Percentiles rank a stretch among this genome's conserved stretches.
phyloP scores from a whole-genome alignment of 2,888 invertebrate genomes.

The Dasypolia templi region DNA sequence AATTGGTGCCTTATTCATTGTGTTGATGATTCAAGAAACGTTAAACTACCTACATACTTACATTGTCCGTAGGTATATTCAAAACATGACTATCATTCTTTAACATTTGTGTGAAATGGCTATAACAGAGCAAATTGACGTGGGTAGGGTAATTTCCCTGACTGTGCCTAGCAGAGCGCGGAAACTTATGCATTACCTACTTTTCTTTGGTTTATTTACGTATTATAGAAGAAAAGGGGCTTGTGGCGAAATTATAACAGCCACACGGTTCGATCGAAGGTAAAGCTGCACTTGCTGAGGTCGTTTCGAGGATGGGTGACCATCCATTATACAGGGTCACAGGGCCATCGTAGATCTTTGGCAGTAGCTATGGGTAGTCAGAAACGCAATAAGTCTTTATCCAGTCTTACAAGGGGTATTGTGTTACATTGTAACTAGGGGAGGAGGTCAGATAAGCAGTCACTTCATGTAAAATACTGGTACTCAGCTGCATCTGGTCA shows the following conservation, averaged over 20 bases:
- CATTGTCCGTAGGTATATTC: background rate
- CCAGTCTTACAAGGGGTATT: background rate
- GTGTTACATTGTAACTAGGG: background rate
- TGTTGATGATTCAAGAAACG: constrained; percentile 1
- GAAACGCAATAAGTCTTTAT: background rate
- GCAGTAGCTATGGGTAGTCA: background rate
- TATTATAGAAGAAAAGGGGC: background rate
- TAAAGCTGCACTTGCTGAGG: background rate
- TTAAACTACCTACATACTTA: background rate
- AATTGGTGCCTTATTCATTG: constrained; percentile 26
- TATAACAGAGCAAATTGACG: background rate
- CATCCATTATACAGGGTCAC: background rate
- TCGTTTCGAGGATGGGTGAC: background rate
- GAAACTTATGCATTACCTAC: background rate
- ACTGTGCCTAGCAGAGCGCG: background rate
- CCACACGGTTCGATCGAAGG: background rate
- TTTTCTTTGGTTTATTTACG: background rate
- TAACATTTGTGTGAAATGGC: background rate
- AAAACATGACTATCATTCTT: background rate
- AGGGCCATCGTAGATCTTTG: background rate
- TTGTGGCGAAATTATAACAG: background rate
- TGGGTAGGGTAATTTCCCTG: background rate
- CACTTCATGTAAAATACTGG: background rate
- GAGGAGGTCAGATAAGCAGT: background rate
- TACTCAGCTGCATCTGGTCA: background rate